Evolutionary conservation across 1,140 invertebrate genomes (phyloP).

Genomic region (Achatina immaculata): DNA sequence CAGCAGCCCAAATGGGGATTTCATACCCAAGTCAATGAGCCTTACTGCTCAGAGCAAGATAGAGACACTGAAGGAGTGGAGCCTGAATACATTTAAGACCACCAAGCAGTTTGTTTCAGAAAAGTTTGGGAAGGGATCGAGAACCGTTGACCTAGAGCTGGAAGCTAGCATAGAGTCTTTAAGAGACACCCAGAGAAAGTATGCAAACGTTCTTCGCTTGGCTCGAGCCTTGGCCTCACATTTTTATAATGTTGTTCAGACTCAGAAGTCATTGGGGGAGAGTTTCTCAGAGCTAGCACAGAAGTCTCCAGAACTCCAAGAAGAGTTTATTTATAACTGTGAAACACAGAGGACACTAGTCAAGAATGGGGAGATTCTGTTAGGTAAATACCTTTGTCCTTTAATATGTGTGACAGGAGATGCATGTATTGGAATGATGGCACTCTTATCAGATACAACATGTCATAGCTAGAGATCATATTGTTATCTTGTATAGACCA

Average conservation of each 20-base stretch:
- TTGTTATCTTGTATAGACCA: too few species aligned
- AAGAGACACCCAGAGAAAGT: constrained; percentile 94
- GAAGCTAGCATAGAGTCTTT: constrained; percentile 93
- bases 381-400: constrained; percentile 74
- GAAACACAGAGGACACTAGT: constrained; percentile 93
- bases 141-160: constrained; percentile 90
- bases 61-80: constrained; percentile 94
- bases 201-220: constrained; percentile 88
- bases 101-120: constrained; percentile 95
- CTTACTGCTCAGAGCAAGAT: constrained; percentile 72
- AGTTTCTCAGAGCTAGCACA: constrained; percentile 95
- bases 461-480: too few species aligned
- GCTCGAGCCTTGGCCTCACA: constrained; percentile 87
- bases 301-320: constrained; percentile 93
- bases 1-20: constrained; percentile 55
- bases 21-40: constrained; percentile 60
- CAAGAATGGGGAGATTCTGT: constrained; percentile 92
- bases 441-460: too few species aligned
- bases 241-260: constrained; percentile 89
- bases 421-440: too few species aligned
- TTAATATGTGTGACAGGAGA: too few species aligned
- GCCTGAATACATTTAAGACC: constrained; percentile 96
- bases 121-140: constrained; percentile 90
- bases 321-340: constrained; percentile 95
- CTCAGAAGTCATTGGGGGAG: constrained; percentile 83